A percentile compares a stretch with the other conserved stretches of the same genome.
phyloP scores from a whole-genome alignment of 2,797 vertebrate genomes.

The Tokudaia tokunoshimensis region DNA sequence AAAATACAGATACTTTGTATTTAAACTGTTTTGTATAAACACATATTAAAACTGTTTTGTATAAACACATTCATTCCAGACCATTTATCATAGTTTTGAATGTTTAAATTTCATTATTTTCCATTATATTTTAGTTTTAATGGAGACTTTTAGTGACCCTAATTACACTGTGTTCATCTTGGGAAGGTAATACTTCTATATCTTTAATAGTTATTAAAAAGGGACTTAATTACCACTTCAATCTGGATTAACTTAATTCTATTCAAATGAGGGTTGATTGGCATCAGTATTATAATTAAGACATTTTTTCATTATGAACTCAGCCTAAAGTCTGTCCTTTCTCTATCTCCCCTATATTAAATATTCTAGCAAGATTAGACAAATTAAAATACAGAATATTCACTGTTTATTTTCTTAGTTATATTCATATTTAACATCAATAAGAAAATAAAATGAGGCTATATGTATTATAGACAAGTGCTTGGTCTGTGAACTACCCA shows the following conservation, averaged over 20 bases:
- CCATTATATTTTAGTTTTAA: slow-evolving; percentile 29
- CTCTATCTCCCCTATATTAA: slow-evolving; percentile 33
- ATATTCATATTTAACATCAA: neutral
- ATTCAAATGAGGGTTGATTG: slow-evolving; percentile 74
- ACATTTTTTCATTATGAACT: slow-evolving; percentile 54
- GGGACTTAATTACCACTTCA: slow-evolving; percentile 68
- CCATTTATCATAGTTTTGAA: neutral
- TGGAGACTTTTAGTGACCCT: slow-evolving; percentile 24
- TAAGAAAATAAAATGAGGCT: neutral
- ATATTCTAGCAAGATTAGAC: slow-evolving; percentile 39
- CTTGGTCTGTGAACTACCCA: neutral
- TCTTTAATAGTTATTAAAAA: slow-evolving; percentile 24
- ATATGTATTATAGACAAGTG: neutral
- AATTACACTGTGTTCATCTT: neutral
- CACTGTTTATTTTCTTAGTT: neutral
- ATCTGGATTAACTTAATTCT: slow-evolving; percentile 61
- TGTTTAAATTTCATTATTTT: neutral
- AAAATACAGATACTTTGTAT: neutral
- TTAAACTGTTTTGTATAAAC: neutral
- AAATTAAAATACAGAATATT: slow-evolving; percentile 22
- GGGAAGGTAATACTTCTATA: slow-evolving; percentile 46
- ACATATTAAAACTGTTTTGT: neutral
- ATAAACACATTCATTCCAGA: neutral
- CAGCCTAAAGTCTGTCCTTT: slow-evolving; percentile 12
- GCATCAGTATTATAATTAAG: slow-evolving; percentile 66